A percentile compares a stretch with the other conserved stretches of the same genome.
These are phyloP conservation scores for Xestia sexstrigata DNA, from an alignment of 2,888 invertebrate species.

Conservation along the genomic window DNA sequence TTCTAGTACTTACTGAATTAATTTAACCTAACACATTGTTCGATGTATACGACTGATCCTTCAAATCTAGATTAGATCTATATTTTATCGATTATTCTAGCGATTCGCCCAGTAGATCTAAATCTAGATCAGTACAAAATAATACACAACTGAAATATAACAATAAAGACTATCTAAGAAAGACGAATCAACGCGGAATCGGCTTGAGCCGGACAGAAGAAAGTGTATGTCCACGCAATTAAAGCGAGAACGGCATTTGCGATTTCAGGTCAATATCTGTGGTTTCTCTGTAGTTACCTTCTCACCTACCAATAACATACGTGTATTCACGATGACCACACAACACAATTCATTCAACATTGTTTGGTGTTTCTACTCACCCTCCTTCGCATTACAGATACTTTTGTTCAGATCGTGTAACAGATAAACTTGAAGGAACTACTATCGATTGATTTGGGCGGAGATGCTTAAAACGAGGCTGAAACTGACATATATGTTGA, in stretches of 20 bases:
- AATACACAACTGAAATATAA: neutral
- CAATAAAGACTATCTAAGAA: neutral
- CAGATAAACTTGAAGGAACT: slow-evolving; percentile 1
- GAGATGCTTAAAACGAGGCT: slow-evolving; percentile 16
- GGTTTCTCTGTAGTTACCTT: neutral
- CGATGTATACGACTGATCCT: neutral
- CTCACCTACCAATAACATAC: neutral
- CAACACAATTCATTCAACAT: neutral
- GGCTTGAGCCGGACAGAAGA: neutral
- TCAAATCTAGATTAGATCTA: neutral
- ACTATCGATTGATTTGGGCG: neutral
- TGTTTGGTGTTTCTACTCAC: neutral
- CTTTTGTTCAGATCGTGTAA: slow-evolving; percentile 8
- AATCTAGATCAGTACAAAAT: neutral
- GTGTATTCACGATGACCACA: neutral
- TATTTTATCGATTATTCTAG: neutral
- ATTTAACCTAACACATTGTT: too few relatives aligned
- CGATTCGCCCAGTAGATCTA: neutral
- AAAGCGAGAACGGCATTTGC: neutral
- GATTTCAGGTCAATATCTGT: neutral
- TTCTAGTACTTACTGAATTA: neutral
- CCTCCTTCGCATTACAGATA: neutral
- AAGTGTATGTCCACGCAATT: neutral
- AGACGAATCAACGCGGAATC: neutral
- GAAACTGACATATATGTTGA: neutral